These are phyloP conservation scores for Drosophila obscura DNA, from an alignment of 1,140 invertebrate genomes.

Conservation along the genomic window DNA sequence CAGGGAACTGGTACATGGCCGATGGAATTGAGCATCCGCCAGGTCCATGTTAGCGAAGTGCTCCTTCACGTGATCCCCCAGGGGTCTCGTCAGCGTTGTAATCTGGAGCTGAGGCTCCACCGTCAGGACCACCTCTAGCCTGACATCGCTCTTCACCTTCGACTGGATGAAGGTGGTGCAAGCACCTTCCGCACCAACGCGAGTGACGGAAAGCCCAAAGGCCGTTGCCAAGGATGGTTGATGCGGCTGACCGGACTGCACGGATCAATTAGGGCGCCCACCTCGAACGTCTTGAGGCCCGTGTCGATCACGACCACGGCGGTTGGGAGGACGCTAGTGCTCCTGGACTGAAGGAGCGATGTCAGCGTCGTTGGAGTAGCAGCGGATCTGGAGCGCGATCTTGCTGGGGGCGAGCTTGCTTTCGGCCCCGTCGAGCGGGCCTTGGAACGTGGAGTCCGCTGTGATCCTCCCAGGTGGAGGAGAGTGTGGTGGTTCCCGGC, in stretches of 20 bases:
- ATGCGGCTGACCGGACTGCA: too few species aligned
- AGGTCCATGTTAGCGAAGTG: background rate
- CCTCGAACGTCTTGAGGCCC: too few species aligned
- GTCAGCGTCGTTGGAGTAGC: too few species aligned
- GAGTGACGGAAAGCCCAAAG: too few species aligned
- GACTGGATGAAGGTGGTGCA: too few species aligned
- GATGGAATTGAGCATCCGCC: background rate
- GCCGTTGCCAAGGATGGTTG: too few species aligned
- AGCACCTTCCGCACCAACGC: too few species aligned
- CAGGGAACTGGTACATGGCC: background rate
- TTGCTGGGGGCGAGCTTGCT: background rate
- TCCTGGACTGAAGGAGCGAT: too few species aligned
- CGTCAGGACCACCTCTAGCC: background rate
- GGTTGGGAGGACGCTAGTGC: too few species aligned
- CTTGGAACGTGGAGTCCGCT: background rate
- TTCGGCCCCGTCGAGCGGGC: background rate
- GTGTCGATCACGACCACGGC: too few species aligned
- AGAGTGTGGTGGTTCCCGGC: background rate
- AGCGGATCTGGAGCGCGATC: background rate
- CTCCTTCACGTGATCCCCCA: background rate
- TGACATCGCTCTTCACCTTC: too few species aligned
- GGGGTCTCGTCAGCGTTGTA: background rate
- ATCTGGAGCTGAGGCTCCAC: fast-evolving
- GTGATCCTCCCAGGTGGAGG: background rate
- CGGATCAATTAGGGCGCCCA: too few species aligned